Evolutionary conservation across 1,140 invertebrate genomes (phyloP), one percentile per base, ranked within the genome.

Genomic region (Drosophila neocordata): DNA sequence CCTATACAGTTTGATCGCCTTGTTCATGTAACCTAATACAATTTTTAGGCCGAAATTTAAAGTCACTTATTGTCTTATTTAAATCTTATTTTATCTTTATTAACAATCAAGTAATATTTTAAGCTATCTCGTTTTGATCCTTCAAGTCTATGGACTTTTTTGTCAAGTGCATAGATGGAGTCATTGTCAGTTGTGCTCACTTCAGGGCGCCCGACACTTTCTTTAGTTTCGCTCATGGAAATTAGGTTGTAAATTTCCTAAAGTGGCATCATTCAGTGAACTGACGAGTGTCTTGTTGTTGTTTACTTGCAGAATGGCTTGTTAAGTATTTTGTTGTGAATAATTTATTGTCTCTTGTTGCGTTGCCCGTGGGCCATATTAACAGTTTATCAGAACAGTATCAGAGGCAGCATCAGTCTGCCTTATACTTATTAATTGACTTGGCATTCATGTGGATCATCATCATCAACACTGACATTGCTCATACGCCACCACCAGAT

Each of bases 201-300:
- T 71, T 53, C 51, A 63, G 69, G 58, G 52, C 55, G 61, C 35
- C 35, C 57, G 48, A 31, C 64, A 67, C 41, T 75, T 78, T 58
- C 41, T 48, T 48, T 48, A 48, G 41, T 67, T 34, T 44, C 35
- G 24, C 20, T 65, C 18, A 37, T 73, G 67, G 72, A 69, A 69
- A 81, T 87, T 79, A 81, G 76, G 68, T 83, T 82, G 75, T 68
- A 57, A 79, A 68, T 82, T 76, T 63, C 56, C 53, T 51, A 72
- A 48, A 87, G 83, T 82, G 69, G 41, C 76, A 69, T 63, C 73
- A 63, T 79, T 76, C 74, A 62, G 48, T 44, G 44, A 48, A 48
- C 20, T 37, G 56, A 58, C 20, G 51, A 85, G 82, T 81, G 82
- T 69, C 80, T 87, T 85, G 82, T 78, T 85, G 71, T 73, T 85